Percentiles rank a stretch among this genome's conserved stretches.
These are phyloP conservation scores for Pituophis catenifer DNA, from an alignment of 2,113 vertebrate species.

Conservation along the genomic window DNA sequence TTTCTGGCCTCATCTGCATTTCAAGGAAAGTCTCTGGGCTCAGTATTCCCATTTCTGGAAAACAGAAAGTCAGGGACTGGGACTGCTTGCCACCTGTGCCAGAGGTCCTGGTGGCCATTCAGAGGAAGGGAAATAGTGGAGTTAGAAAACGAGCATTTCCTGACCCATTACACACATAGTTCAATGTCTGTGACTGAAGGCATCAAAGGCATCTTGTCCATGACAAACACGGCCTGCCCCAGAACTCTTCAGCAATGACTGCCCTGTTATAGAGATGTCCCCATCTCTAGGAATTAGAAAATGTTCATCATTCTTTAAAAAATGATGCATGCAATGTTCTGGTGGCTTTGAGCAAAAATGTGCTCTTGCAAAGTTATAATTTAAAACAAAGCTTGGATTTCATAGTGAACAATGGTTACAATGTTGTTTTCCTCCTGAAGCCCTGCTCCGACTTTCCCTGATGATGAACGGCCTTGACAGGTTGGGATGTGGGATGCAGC, in stretches of 20 bases:
- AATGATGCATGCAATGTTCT: not conserved
- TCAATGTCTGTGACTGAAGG: not conserved
- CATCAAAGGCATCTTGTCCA: not conserved
- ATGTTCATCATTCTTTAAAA: not conserved
- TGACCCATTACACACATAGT: not conserved
- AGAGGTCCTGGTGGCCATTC: not conserved
- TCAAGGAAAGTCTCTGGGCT: not conserved
- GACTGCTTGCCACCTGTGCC: not conserved
- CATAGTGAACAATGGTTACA: not conserved
- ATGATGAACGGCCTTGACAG: rapidly evolving
- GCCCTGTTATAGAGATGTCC: not conserved
- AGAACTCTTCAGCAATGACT: not conserved
- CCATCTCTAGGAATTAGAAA: not conserved
- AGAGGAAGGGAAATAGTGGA: not conserved
- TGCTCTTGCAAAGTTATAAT: not conserved
- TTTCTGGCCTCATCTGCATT: not conserved
- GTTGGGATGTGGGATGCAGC: not conserved
- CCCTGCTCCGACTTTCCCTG: not conserved
- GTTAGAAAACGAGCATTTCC: not conserved
- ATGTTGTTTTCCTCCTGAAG: not conserved
- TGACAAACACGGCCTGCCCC: not conserved
- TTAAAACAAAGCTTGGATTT: not conserved
- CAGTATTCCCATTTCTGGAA: not conserved
- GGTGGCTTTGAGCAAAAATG: not conserved
- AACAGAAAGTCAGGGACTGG: not conserved